Base-by-base conservation (phyloP, 2,797 vertebrate genomes). In the Acrossocheilus fasciatus region DNA sequence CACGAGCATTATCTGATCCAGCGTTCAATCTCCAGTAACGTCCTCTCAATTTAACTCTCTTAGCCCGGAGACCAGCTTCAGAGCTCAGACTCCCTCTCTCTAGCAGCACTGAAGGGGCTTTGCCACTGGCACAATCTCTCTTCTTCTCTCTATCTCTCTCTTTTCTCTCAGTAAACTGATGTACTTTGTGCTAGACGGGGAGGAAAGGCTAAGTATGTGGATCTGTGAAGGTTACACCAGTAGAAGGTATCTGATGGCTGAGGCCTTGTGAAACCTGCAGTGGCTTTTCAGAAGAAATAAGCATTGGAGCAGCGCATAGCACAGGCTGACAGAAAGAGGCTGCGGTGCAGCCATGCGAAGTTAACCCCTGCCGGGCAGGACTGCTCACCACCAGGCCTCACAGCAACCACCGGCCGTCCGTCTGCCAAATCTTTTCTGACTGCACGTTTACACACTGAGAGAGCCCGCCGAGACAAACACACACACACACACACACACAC, bases 281-380 rank as follows among this genome's bases (percentile, higher is more conserved):
- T 92, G 94, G 93, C 88, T 90, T 95, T 96, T 96, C 95, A 96
- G 91, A 95, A 96, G 92, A 93, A 94, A 96, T 95, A 93, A 95
- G 95, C 94, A 93, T 95, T 95, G 94, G 93, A 95, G 95, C 94
- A 47, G 74, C 3, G 82, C 34, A 54, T 89, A 92, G 92, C 94
- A 91, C 88, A 84, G 93, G 94, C 94, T 97, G 96, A 98, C 96
- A 97, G 97, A 97, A 97, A 96, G 96, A 96, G 97, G 97, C 96
- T 97, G 96, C 95, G 88, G 92, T 52, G 85, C 95, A 96, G 95
- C 96, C 96, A 96, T 96, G 95, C 92, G 95, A 95, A 96, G 95
- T 96, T 98, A 98, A 97, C 97, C 96, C 97, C 95, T 96, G 92
- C 92, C 91, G 95, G 94, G 95, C 95, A 94, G 85, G 92, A 91